Conservation (phyloP, 1,140 invertebrate genomes). For the Parapsyche elsis region DNA sequence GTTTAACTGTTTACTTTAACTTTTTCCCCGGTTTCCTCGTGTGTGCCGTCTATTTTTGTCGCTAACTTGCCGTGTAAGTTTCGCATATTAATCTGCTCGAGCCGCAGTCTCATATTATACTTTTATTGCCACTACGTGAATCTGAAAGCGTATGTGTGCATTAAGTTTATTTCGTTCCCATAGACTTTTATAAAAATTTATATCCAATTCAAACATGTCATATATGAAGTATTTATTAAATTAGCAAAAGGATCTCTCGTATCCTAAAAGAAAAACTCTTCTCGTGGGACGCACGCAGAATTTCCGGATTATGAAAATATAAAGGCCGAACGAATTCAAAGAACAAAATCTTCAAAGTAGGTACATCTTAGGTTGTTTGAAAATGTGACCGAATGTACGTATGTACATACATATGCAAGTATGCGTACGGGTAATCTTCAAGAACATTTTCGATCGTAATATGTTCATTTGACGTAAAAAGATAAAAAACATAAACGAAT, state of each 20-base stretch:
- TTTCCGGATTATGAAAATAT: conserved; percentile 21
- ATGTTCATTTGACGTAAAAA: conserved; percentile 2
- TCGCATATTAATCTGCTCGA: neutral
- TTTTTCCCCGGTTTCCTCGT: neutral
- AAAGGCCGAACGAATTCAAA: conserved; percentile 23
- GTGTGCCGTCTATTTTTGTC: conserved; percentile 11
- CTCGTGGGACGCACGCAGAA: neutral
- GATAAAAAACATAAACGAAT: conserved; percentile 28
- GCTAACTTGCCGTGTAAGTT: conserved; percentile 6
- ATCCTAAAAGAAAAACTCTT: neutral
- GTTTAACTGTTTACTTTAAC: neutral
- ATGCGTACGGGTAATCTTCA: neutral
- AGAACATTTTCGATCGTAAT: neutral
- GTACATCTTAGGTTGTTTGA: neutral
- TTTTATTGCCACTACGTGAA: neutral
- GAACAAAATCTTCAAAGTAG: conserved; percentile 31
- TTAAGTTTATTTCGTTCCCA: too few species aligned
- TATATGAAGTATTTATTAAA: conserved; percentile 13
- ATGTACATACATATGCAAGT: too few species aligned
- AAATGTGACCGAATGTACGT: conserved; percentile 2
- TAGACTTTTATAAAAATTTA: too few species aligned
- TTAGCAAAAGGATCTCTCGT: conserved; percentile 7
- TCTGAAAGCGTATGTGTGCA: too few species aligned
- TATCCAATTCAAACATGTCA: neutral
- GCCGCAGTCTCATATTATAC: neutral